Percentiles rank a stretch among this genome's conserved stretches.
phyloP scores from a whole-genome alignment of 2,797 vertebrate species.

The Cyclura pinguis region DNA sequence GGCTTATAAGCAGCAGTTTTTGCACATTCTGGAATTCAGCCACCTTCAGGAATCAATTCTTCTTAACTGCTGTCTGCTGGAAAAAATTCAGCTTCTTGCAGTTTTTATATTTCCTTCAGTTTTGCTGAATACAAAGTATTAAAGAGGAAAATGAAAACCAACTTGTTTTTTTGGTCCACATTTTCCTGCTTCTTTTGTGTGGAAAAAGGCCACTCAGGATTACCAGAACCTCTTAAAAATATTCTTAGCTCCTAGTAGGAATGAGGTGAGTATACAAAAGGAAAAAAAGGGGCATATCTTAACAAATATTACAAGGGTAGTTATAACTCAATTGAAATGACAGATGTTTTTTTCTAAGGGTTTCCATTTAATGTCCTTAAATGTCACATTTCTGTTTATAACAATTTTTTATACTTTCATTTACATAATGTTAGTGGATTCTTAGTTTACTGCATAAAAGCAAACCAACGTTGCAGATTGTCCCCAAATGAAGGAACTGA shows the following conservation, averaged over 20 bases:
- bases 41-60: conserved; percentile 67
- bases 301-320: not conserved
- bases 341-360: not conserved
- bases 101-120: conserved; percentile 56
- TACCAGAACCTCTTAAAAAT: not conserved
- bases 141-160: conserved; percentile 54
- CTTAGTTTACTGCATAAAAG: not conserved
- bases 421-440: not conserved
- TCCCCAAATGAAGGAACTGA: not conserved
- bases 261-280: not conserved
- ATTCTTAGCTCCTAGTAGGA: not conserved
- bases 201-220: not conserved
- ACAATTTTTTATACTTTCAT: not conserved
- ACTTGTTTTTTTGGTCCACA: not conserved
- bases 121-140: conserved; percentile 61
- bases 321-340: not conserved
- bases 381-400: not conserved
- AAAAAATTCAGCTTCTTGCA: conserved; percentile 66
- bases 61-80: conserved; percentile 57
- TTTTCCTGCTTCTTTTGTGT: conserved; percentile 15
- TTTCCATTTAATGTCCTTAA: not conserved
- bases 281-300: not conserved
- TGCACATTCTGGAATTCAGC: conserved; percentile 64
- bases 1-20: conserved; percentile 60
- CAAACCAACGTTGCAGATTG: not conserved